Percentiles rank a stretch among this genome's conserved stretches.
Evolutionary conservation across 2,797 vertebrate species (phyloP).

Genomic region (Pogonophryne albipinna): DNA sequence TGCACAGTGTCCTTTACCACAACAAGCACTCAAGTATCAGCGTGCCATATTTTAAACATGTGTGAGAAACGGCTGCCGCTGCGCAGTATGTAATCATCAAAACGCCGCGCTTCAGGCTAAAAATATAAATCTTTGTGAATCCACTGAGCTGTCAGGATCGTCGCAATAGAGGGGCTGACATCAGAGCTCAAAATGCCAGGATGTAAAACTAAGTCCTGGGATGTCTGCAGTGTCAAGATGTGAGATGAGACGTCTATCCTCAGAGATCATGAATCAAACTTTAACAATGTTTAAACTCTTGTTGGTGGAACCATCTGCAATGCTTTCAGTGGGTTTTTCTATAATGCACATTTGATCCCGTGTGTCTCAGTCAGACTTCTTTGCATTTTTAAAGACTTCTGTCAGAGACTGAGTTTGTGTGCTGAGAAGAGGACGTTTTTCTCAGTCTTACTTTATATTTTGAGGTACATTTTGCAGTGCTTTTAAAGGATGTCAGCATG

Average conservation of each 20-base stretch:
- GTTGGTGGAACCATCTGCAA: conserved; percentile 30
- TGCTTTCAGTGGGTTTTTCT: conserved; percentile 12
- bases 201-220: conserved; percentile 30
- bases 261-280: conserved; percentile 17
- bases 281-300: conserved; percentile 29
- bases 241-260: conserved; percentile 11
- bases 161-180: conserved; percentile 39
- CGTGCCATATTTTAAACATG: conserved; percentile 56
- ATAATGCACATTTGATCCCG: background rate
- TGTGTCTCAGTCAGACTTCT: conserved; percentile 16
- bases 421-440: conserved; percentile 13
- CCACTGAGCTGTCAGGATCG: conserved; percentile 49
- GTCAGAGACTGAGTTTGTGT: conserved; percentile 16
- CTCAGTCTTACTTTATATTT: conserved; percentile 16
- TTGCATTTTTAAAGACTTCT: conserved; percentile 36
- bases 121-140: conserved; percentile 55
- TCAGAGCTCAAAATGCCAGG: conserved; percentile 39
- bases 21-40: conserved; percentile 25
- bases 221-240: conserved; percentile 33
- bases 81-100: conserved; percentile 59
- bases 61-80: conserved; percentile 52
- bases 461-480: background rate
- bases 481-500: conserved; percentile 23
- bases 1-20: conserved; percentile 32
- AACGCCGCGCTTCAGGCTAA: conserved; percentile 53